phyloP scores from a whole-genome alignment of 2,888 invertebrate species.

The Chesias legatella region DNA sequence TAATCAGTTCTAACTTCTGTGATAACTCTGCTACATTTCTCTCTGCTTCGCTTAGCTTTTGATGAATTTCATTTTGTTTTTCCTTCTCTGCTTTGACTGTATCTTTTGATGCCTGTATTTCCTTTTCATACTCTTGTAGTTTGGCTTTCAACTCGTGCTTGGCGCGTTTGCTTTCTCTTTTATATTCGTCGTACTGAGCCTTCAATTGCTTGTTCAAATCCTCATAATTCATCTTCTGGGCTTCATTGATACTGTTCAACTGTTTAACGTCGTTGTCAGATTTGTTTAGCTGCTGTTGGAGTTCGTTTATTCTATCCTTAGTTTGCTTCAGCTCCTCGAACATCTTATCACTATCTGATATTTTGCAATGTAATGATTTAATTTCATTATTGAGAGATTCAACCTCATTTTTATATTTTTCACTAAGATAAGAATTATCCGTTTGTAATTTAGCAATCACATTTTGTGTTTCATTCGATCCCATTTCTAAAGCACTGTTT shows the following conservation, averaged over 20 bases:
- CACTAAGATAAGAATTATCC: conserved; percentile 58
- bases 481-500: conserved; percentile 49
- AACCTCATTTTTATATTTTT: conserved; percentile 55
- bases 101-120: conserved; percentile 59
- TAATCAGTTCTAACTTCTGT: conserved; percentile 66
- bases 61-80: conserved; percentile 59
- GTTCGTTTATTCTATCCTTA: conserved; percentile 61
- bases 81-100: conserved; percentile 58
- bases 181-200: conserved; percentile 63
- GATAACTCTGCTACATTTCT: conserved; percentile 57
- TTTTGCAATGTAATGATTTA: conserved; percentile 52
- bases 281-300: conserved; percentile 60
- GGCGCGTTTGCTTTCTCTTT: conserved; percentile 70
- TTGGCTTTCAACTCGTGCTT: conserved; percentile 77
- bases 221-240: conserved; percentile 71
- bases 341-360: conserved; percentile 56
- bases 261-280: conserved; percentile 72
- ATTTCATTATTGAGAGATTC: conserved; percentile 60
- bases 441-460: conserved; percentile 51
- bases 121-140: conserved; percentile 77
- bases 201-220: conserved; percentile 70
- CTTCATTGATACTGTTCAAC: conserved; percentile 67
- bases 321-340: conserved; percentile 53
- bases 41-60: conserved; percentile 59
- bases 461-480: conserved; percentile 54